Evolutionary conservation across 2,797 vertebrate species (phyloP).

Genomic region (Phaenicophaeus curvirostris): DNA sequence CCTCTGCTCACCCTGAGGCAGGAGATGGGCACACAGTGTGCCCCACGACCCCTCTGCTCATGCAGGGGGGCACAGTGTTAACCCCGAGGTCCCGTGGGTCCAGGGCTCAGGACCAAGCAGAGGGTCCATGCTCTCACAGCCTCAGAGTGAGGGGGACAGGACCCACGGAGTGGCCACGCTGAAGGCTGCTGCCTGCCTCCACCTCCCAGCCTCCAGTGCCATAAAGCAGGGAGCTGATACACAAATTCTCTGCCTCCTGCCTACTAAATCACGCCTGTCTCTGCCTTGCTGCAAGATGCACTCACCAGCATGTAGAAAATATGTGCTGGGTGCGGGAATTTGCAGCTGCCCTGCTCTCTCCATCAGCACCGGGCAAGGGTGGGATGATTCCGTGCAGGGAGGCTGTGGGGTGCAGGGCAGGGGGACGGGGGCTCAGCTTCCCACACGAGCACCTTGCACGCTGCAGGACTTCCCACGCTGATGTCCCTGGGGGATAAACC

Average conservation of each 20-base stretch:
- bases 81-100: rapidly evolving
- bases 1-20: neutral
- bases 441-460: neutral
- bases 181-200: neutral
- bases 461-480: rapidly evolving
- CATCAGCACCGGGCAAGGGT: rapidly evolving
- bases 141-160: rapidly evolving
- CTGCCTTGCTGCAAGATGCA: neutral
- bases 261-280: neutral
- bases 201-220: neutral
- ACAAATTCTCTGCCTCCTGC: neutral
- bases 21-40: neutral
- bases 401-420: rapidly evolving
- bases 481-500: rapidly evolving
- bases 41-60: neutral
- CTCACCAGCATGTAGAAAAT: neutral
- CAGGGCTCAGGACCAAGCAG: rapidly evolving
- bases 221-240: neutral
- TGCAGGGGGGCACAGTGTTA: rapidly evolving
- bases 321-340: neutral
- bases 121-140: neutral
- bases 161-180: rapidly evolving
- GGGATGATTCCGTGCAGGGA: neutral
- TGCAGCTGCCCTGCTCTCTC: neutral
- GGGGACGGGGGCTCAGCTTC: neutral